These are phyloP conservation scores for Platygyra sinensis DNA, from an alignment of 64 coral and sea anemone genomes.

Conservation along the genomic window DNA sequence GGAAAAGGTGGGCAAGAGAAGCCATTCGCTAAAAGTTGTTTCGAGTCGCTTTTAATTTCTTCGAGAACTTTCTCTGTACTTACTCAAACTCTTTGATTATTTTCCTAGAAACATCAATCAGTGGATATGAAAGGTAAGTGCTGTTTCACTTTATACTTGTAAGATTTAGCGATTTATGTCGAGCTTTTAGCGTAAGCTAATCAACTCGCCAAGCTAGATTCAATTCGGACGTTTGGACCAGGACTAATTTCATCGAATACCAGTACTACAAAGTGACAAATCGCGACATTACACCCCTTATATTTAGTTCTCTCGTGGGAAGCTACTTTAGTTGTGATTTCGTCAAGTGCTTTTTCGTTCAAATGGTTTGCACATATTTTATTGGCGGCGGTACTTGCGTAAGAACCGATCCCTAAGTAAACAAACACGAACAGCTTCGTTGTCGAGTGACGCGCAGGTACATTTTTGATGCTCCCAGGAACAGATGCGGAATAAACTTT, in stretches of 20 bases:
- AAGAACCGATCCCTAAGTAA: constrained; percentile 2
- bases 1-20: constrained; percentile 3
- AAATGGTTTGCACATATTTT: constrained; percentile 9
- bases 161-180: background rate
- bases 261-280: background rate
- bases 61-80: background rate
- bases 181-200: too few species aligned
- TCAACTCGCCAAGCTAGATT: too few species aligned
- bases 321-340: background rate
- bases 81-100: background rate
- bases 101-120: constrained; percentile 1
- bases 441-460: background rate
- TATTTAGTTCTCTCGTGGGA: background rate
- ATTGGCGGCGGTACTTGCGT: constrained; percentile 25
- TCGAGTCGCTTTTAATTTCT: background rate
- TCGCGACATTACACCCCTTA: background rate
- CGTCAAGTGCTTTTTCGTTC: background rate
- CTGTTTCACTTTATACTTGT: background rate
- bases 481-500: background rate
- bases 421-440: constrained; percentile 6
- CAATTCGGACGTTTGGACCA: too few species aligned
- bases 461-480: constrained; percentile 26
- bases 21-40: too few species aligned
- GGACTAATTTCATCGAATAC: too few species aligned
- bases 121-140: constrained; percentile 45